These are phyloP conservation scores for Fringilla coelebs DNA, from an alignment of 2,797 vertebrate species.

Conservation along the genomic window DNA sequence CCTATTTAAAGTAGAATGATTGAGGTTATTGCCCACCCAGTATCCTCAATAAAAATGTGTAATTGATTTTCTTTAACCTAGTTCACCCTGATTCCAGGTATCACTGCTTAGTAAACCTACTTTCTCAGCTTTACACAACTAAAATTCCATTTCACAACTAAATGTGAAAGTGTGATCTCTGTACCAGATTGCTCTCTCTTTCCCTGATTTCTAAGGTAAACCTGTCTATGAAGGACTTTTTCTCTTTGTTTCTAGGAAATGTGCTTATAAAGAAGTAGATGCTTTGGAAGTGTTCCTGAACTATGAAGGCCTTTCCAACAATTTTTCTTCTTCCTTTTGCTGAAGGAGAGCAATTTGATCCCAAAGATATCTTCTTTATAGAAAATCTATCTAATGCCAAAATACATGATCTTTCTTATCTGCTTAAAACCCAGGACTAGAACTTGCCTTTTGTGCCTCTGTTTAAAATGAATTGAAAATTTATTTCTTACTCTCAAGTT, in stretches of 20 bases:
- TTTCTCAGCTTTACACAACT: not conserved
- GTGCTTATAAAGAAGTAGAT: not conserved
- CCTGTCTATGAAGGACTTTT: not conserved
- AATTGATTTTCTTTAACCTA: not conserved
- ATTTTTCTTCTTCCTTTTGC: not conserved
- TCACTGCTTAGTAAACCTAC: not conserved
- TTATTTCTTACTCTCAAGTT: not conserved
- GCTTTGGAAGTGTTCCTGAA: not conserved
- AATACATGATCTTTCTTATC: not conserved
- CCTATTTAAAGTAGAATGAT: not conserved
- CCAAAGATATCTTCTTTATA: not conserved
- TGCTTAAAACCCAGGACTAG: not conserved
- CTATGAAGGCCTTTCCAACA: not conserved
- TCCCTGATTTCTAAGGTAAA: not conserved
- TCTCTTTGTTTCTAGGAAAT: not conserved
- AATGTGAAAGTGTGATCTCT: not conserved
- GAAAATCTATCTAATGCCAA: not conserved
- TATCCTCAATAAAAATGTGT: not conserved
- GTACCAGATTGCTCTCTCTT: not conserved
- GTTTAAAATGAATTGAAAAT: not conserved
- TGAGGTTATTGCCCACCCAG: not conserved
- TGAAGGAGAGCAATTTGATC: not conserved
- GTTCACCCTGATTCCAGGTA: not conserved
- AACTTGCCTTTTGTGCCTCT: not conserved
- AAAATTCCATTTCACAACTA: not conserved